Conservation (phyloP, 1,140 invertebrate genomes). For the Aphaenogaster floridana region DNA sequence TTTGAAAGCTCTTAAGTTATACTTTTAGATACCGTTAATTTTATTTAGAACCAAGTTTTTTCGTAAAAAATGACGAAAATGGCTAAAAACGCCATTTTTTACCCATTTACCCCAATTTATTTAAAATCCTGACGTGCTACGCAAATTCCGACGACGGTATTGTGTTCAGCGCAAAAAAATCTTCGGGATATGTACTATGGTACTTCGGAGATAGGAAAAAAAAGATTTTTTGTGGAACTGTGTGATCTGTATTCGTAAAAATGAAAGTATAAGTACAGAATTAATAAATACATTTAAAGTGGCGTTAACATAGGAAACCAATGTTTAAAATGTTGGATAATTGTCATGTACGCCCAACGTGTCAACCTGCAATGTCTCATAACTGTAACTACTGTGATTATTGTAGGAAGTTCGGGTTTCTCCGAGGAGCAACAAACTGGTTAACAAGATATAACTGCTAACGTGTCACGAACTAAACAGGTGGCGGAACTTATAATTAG, state of each 20-base stretch:
- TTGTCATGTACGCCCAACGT: background rate
- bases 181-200: too few species aligned
- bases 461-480: conserved; percentile 54
- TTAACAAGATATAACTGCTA: conserved; percentile 67
- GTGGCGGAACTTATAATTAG: conserved; percentile 68
- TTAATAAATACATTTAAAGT: background rate
- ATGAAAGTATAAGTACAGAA: background rate
- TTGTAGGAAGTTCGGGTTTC: conserved; percentile 31
- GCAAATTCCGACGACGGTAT: too few species aligned
- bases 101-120: too few species aligned
- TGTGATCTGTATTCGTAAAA: background rate
- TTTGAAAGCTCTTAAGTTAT: too few species aligned
- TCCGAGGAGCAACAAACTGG: conserved; percentile 50
- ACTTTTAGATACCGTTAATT: too few species aligned
- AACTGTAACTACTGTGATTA: conserved; percentile 15
- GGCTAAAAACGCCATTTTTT: too few species aligned
- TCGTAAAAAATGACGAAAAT: too few species aligned
- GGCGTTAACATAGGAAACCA: background rate
- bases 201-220: too few species aligned
- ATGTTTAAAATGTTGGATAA: background rate
- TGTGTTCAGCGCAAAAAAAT: too few species aligned
- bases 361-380: background rate
- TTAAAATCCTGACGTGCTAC: too few species aligned
- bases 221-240: too few species aligned
- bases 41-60: too few species aligned